Percentiles rank a stretch among this genome's conserved stretches.
Evolutionary conservation across 2,797 vertebrate species (phyloP).

Genomic region (Carduelis carduelis): DNA sequence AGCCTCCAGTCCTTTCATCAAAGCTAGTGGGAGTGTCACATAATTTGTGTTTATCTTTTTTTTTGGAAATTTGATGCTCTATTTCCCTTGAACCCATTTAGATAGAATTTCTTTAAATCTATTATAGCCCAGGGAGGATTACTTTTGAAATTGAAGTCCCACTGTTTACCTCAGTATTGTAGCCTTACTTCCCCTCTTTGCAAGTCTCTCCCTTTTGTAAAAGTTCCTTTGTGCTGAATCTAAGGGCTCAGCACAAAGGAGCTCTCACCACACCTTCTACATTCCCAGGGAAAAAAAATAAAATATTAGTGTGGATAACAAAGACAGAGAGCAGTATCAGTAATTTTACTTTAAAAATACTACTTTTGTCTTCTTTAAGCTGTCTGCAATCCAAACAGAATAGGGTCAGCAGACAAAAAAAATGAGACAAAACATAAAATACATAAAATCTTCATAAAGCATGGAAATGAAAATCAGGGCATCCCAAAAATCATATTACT

Average conservation of each 20-base stretch:
- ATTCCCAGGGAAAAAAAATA: neutral
- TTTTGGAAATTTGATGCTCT: neutral
- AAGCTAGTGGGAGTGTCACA: neutral
- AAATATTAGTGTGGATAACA: neutral
- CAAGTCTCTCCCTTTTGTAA: neutral
- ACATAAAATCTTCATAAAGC: neutral
- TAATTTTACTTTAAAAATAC: conserved; percentile 11
- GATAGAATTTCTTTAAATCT: neutral
- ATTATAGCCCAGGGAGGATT: neutral
- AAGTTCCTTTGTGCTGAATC: neutral
- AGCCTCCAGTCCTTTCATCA: neutral
- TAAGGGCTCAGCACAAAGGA: neutral
- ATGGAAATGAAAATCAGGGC: neutral
- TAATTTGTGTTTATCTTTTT: neutral
- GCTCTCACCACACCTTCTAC: neutral
- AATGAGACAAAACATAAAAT: neutral
- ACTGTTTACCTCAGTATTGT: neutral
- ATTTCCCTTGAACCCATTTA: neutral
- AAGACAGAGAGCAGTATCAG: neutral
- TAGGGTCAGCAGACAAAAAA: neutral
- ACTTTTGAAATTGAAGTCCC: neutral
- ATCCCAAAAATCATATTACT: neutral
- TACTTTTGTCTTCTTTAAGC: conserved; percentile 10
- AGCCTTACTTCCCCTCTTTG: neutral
- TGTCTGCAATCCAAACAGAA: neutral